Base-by-base conservation (phyloP, 2,113 vertebrate genomes). In the Trichechus manatus region DNA sequence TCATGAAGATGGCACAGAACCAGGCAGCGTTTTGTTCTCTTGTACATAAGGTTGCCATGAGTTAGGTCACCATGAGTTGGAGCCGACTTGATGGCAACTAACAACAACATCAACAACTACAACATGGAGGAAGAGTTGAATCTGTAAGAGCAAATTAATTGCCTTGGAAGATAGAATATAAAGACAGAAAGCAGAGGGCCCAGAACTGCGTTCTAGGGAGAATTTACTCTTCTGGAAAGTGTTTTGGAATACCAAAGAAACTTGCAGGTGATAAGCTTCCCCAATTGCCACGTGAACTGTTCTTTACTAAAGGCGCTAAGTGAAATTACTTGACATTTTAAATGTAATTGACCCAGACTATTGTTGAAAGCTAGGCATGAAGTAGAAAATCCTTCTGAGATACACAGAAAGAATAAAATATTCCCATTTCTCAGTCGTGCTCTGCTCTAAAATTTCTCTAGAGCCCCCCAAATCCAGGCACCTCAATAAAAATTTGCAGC, bases 371-470 rank as follows among this genome's bases (percentile, higher is more conserved):
- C 72, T 61, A 93, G 25, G 17, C 63, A 79, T 44, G 19, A 90
- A 77, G 47, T 22, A 8, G 56, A 91, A 95, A 95, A 77, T 88
- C 27, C 11, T 89, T 91, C 63, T 68, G 78, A 93, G 92, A 82
- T n/a, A 87, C 13, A 63, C 25, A n/a, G 75, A 87, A 75, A 19
- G 39, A 91, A 47, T 91, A 70, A 93, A 96, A 79, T 42, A 59
- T 82, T 92, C 4, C 83, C 42, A 53, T 86, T 53, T 93, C 70
- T 90, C 77, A 42, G 11, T 25, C 95, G 53, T 64, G n/a, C 50
- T 91, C 44, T 87, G 36, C 66, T 89, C 72, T 39, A 91, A 97
- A 92, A 87, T 91, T 91, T 96, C 29, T 96, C 19, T 70, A 78
- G 85, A 95, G 81, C 72, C 44, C 84, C 68, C 78, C 47, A 96